These are phyloP conservation scores for Squalus acanthias DNA, from an alignment of 2,797 vertebrate species.

Conservation along the genomic window DNA sequence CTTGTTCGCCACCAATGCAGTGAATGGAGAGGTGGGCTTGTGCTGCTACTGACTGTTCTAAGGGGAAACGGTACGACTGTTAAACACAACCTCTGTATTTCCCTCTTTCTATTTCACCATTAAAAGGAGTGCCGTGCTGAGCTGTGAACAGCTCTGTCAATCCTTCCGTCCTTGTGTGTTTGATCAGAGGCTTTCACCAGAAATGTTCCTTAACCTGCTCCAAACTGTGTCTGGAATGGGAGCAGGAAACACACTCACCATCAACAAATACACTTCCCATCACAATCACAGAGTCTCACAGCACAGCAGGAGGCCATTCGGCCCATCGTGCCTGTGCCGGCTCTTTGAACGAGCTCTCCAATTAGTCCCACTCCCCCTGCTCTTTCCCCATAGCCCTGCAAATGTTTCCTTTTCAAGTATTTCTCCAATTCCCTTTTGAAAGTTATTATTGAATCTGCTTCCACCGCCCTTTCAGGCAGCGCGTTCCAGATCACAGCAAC, in stretches of 20 bases:
- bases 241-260: background rate
- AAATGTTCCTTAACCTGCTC: background rate
- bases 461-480: background rate
- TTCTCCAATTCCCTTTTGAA: background rate
- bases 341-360: background rate
- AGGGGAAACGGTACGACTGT: conserved; percentile 8
- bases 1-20: background rate
- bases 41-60: conserved; percentile 29
- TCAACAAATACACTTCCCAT: background rate
- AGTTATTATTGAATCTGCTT: background rate
- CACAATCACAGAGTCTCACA: background rate
- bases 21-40: background rate
- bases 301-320: background rate
- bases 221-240: background rate
- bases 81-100: conserved; percentile 32
- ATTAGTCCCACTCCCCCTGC: background rate
- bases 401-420: no score
- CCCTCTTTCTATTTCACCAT: conserved; percentile 34
- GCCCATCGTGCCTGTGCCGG: background rate
- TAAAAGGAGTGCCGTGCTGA: conserved; percentile 23
- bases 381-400: no score
- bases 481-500: background rate
- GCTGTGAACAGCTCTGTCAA: background rate
- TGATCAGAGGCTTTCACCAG: background rate
- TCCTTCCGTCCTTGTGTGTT: background rate